phyloP scores from a whole-genome alignment of 2,113 vertebrate genomes.

The Charina bottae region DNA sequence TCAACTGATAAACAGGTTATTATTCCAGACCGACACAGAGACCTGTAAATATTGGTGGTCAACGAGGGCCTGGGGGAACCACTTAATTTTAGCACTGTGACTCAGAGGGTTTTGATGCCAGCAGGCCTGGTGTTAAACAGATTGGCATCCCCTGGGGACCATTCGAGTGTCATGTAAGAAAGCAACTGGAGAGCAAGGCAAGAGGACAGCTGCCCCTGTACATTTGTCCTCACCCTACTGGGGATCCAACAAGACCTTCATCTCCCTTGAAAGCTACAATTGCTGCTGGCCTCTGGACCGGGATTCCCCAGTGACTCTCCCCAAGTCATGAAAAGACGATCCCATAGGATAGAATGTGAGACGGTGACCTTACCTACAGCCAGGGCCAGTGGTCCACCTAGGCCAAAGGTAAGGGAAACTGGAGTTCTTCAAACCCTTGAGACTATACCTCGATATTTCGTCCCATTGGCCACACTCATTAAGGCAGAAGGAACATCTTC shows the following conservation, averaged over 20 bases:
- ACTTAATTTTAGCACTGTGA: conserved; percentile 62
- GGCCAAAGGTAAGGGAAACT: not conserved
- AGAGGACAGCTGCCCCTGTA: not conserved
- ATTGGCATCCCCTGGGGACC: conserved; percentile 6
- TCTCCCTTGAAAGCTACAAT: not conserved
- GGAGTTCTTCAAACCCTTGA: not conserved
- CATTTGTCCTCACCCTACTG: not conserved
- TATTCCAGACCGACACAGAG: conserved; percentile 46
- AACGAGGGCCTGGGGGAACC: not conserved
- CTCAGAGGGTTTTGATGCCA: conserved; percentile 43
- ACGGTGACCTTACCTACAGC: not conserved
- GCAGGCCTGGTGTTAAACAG: conserved; percentile 39
- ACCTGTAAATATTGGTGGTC: conserved; percentile 56
- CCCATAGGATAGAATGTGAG: not conserved
- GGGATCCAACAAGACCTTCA: not conserved
- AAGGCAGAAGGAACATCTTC: not conserved
- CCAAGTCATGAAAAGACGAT: not conserved
- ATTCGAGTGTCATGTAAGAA: conserved; percentile 24
- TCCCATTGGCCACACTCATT: not conserved
- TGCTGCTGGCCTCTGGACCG: not conserved
- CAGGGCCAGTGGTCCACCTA: not conserved
- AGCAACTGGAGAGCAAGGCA: not conserved
- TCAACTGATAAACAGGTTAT: conserved; percentile 65
- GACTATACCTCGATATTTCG: not conserved
- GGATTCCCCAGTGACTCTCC: not conserved